These are phyloP conservation scores for Mallotus villosus DNA, from an alignment of 2,797 vertebrate species.

Conservation along the genomic window DNA sequence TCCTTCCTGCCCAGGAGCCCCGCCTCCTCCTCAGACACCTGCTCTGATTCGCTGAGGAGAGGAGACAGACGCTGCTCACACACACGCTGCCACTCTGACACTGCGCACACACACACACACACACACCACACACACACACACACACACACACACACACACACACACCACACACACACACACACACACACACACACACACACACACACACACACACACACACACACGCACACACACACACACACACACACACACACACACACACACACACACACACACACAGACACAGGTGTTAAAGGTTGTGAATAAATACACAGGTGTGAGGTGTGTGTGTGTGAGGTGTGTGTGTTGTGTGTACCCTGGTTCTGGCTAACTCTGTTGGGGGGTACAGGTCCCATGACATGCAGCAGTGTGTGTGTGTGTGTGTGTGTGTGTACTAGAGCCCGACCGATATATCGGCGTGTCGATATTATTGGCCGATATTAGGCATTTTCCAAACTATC, in stretches of 20 bases:
- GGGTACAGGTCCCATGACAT: neutral
- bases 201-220: slow-evolving; percentile 3
- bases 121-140: neutral
- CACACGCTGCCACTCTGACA: slow-evolving; percentile 83
- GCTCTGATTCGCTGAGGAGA: slow-evolving; percentile 78
- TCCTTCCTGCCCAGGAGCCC: slow-evolving; percentile 84
- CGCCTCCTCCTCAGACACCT: slow-evolving; percentile 77
- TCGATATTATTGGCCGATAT: no score
- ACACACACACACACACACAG: neutral
- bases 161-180: slow-evolving; percentile 1
- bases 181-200: slow-evolving; percentile 69
- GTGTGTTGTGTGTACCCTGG: neutral
- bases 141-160: slow-evolving; percentile 4
- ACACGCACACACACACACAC: slow-evolving; percentile 67
- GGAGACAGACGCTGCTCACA: slow-evolving; percentile 87
- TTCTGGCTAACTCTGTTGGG: no score
- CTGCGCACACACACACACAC: slow-evolving; percentile 45
- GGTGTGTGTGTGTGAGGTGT: neutral
- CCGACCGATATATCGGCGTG: no score
- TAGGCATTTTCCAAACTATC: no score
- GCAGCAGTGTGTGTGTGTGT: neutral
- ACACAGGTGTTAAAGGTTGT: neutral
- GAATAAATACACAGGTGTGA: neutral
- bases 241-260: slow-evolving; percentile 3
- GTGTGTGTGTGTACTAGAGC: no score